Conservation (phyloP, 2,113 vertebrate species). For the Felis chaus region DNA sequence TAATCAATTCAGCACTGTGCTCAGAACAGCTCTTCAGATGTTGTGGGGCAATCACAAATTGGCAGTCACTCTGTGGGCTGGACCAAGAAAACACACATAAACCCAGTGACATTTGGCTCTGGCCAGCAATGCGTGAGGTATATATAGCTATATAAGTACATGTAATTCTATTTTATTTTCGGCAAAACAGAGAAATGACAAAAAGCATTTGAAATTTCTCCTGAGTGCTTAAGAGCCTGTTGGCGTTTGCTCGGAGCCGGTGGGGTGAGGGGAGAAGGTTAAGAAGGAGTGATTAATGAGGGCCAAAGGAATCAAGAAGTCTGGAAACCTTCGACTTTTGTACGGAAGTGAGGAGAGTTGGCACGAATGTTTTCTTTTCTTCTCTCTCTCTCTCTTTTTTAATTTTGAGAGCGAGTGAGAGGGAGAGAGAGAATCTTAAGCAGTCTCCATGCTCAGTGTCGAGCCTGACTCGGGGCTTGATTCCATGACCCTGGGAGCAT, state of each 20-base stretch:
- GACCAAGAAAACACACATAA: background rate
- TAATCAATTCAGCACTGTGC: background rate
- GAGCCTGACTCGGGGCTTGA: too few relatives aligned
- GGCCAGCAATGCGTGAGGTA: background rate
- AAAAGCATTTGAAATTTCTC: background rate
- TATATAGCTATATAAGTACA: background rate
- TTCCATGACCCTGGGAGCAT: too few relatives aligned
- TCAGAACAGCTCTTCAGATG: background rate
- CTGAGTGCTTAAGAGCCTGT: background rate
- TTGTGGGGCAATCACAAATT: too few relatives aligned
- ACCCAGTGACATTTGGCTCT: background rate
- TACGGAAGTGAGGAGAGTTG: background rate
- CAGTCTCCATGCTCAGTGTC: too few relatives aligned
- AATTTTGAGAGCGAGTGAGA: too few relatives aligned
- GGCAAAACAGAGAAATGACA: background rate
- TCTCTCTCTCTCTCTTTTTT: too few relatives aligned
- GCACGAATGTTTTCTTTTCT: background rate
- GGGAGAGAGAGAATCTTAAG: too few relatives aligned
- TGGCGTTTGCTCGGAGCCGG: background rate
- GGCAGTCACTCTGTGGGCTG: rapidly evolving
- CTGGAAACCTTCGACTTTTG: background rate
- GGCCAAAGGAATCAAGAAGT: background rate
- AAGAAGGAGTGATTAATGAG: background rate
- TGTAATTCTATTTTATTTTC: background rate
- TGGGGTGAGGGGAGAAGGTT: background rate